These are phyloP conservation scores for Melanotaenia duboulayi DNA, from an alignment of 2,113 vertebrate species.

Conservation along the genomic window DNA sequence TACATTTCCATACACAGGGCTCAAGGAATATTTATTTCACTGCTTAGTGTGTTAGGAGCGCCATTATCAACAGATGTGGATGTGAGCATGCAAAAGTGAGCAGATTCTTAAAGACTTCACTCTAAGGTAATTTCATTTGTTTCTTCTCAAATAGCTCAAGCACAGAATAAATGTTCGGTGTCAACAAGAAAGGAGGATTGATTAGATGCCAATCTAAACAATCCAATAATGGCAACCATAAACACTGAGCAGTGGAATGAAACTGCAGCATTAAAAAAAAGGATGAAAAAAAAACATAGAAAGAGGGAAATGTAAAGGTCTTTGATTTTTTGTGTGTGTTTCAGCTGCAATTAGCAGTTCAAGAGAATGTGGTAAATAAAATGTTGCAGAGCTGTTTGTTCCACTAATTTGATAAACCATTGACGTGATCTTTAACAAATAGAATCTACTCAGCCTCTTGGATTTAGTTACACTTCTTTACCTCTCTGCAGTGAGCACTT, in stretches of 20 bases:
- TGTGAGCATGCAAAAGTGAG: constrained; percentile 14
- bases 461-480: constrained; percentile 1
- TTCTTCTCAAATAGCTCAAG: constrained; percentile 40
- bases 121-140: constrained; percentile 30
- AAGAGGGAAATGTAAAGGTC: background rate
- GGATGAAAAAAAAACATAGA: background rate
- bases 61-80: constrained; percentile 30
- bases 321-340: background rate
- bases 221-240: constrained; percentile 44
- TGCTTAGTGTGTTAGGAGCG: constrained; percentile 37
- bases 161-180: constrained; percentile 30
- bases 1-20: constrained; percentile 49
- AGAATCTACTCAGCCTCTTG: constrained; percentile 1
- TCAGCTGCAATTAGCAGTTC: constrained; percentile 14
- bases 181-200: constrained; percentile 41
- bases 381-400: constrained; percentile 15
- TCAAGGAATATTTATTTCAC: constrained; percentile 53
- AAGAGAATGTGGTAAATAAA: constrained; percentile 6
- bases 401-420: constrained; percentile 3
- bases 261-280: constrained; percentile 26
- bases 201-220: constrained; percentile 49
- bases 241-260: constrained; percentile 44
- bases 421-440: background rate
- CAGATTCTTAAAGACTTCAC: constrained; percentile 42
- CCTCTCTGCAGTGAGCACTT: no score